phyloP scores from a whole-genome alignment of 1,140 invertebrate species.

The Drosophila gunungcola region DNA sequence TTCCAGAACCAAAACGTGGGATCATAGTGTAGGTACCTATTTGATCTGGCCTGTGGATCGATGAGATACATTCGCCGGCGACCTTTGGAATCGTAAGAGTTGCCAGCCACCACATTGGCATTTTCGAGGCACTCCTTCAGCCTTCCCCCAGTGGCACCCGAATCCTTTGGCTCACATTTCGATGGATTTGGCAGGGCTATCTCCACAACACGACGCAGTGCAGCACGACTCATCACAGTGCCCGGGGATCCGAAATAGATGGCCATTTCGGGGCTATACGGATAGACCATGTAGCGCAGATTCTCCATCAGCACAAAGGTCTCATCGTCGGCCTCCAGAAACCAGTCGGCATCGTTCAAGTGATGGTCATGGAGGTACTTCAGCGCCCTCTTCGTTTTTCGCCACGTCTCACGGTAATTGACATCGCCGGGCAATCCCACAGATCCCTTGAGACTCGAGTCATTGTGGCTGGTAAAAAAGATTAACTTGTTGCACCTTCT shows the following conservation, averaged over 20 bases:
- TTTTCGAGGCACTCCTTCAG: constrained; percentile 21
- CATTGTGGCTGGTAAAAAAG: constrained; percentile 93
- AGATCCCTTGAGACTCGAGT: constrained; percentile 87
- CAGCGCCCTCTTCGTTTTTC: constrained; percentile 96
- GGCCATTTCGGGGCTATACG: constrained; percentile 88
- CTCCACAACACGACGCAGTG: constrained; percentile 64
- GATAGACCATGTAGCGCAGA: constrained; percentile 92
- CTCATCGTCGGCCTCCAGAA: constrained; percentile 97
- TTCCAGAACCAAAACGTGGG: constrained; percentile 14
- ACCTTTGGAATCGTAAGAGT: constrained; percentile 8
- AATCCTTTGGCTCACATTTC: constrained; percentile 11
- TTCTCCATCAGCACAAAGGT: constrained; percentile 97
- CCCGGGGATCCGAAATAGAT: constrained; percentile 95
- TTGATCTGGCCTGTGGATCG: constrained; percentile 14
- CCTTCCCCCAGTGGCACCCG: constrained; percentile 1
- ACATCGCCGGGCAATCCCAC: constrained; percentile 92
- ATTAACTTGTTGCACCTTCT: constrained; percentile 94
- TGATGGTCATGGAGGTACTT: constrained; percentile 93
- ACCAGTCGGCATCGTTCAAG: constrained; percentile 93
- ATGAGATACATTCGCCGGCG: constrained; percentile 10
- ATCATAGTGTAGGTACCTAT: background rate
- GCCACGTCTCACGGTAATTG: constrained; percentile 94
- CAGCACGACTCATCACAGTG: constrained; percentile 94
- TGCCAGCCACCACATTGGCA: constrained; percentile 3
- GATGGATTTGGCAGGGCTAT: constrained; percentile 1